These are phyloP conservation scores for Polia nebulosa DNA, from an alignment of 2,888 invertebrate species.

Conservation along the genomic window DNA sequence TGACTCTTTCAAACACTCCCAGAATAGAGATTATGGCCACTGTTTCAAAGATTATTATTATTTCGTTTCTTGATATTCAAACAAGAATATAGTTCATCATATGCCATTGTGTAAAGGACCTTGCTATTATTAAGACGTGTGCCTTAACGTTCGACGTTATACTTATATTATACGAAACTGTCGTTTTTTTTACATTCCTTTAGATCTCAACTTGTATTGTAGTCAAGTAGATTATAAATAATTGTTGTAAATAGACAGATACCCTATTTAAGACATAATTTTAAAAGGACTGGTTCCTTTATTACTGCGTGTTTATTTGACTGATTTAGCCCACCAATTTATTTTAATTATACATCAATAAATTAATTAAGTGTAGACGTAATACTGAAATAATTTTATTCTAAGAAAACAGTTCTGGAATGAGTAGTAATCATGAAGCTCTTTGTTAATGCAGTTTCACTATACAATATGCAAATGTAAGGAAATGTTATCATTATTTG, in stretches of 20 bases:
- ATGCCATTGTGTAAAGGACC: conserved; percentile 20
- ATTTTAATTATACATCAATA: conserved; percentile 15
- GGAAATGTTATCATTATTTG: background rate
- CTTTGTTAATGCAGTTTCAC: background rate
- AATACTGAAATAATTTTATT: conserved; percentile 13
- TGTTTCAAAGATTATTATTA: too few species aligned
- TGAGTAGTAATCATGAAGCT: background rate
- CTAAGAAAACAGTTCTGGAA: conserved; percentile 19
- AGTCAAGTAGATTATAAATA: conserved; percentile 44
- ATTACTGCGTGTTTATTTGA: conserved; percentile 21
- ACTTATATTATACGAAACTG: conserved; percentile 48
- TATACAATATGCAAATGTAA: conserved; percentile 3
- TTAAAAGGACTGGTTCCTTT: conserved; percentile 18
- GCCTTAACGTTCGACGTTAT: conserved; percentile 73
- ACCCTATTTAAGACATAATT: conserved; percentile 9
- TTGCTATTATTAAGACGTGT: conserved; percentile 67
- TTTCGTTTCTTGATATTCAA: background rate
- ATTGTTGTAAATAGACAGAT: conserved; percentile 37
- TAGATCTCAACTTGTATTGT: conserved; percentile 55
- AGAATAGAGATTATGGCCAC: too few species aligned
- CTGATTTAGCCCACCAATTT: conserved; percentile 24
- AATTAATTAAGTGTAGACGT: conserved; percentile 13
- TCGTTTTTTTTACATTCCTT: conserved; percentile 58
- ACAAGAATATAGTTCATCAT: background rate
- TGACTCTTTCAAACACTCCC: too few species aligned